These are phyloP conservation scores for Lipophrys pholis DNA, from an alignment of 2,113 vertebrate species.

Conservation along the genomic window DNA sequence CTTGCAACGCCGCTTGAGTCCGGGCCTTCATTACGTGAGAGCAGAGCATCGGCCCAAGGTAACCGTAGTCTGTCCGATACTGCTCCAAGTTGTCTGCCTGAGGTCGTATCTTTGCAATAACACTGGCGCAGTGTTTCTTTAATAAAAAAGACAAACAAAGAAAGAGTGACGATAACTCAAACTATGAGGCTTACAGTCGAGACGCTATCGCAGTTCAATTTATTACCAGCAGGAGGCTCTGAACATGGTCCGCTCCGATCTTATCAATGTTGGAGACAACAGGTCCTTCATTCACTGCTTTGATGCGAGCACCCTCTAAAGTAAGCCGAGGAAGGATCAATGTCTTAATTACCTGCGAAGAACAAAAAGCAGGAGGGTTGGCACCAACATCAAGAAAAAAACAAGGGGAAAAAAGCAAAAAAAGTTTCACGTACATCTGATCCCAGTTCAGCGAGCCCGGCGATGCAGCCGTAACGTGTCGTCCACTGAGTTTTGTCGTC, in stretches of 20 bases:
- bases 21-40: constrained; percentile 92
- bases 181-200: not conserved
- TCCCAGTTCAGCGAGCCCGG: constrained; percentile 91
- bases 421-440: constrained; percentile 80
- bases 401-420: not conserved
- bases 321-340: constrained; percentile 89
- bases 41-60: constrained; percentile 90
- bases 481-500: constrained; percentile 96
- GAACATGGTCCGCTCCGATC: constrained; percentile 92
- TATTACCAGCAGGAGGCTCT: constrained; percentile 90
- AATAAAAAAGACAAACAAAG: constrained; percentile 31
- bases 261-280: constrained; percentile 93
- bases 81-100: constrained; percentile 89
- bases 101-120: constrained; percentile 89
- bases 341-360: constrained; percentile 90
- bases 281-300: constrained; percentile 88
- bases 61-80: constrained; percentile 89
- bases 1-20: constrained; percentile 91
- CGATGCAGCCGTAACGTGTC: constrained; percentile 92
- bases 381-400: not conserved
- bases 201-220: not conserved
- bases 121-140: constrained; percentile 94
- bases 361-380: constrained; percentile 7
- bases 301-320: constrained; percentile 90
- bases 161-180: too few species aligned